Conservation (phyloP, 2,797 vertebrate species). For the Hozukius guyotensis region DNA sequence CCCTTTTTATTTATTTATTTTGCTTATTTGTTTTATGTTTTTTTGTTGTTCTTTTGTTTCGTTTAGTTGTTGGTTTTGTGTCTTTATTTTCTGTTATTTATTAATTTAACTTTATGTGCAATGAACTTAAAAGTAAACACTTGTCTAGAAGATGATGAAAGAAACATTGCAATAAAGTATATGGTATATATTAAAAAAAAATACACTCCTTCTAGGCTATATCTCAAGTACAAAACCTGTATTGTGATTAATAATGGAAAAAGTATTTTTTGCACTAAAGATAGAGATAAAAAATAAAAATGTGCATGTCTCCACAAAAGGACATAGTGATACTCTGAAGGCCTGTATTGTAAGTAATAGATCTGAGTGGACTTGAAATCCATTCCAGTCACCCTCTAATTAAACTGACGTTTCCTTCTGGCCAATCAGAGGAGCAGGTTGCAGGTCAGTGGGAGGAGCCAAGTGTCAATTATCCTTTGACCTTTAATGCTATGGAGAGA, state of each 20-base stretch:
- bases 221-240: not conserved
- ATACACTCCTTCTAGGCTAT: not conserved
- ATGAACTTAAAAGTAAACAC: no score
- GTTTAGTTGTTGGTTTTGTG: no score
- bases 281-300: not conserved
- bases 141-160: no score
- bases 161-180: no score
- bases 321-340: not conserved
- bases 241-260: not conserved
- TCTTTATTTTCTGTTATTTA: no score
- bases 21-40: no score
- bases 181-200: no score
- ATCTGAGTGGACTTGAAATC: no score
- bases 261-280: not conserved
- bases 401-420: not conserved
- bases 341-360: not conserved
- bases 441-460: not conserved
- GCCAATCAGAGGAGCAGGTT: not conserved
- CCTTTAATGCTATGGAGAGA: not conserved
- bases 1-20: no score
- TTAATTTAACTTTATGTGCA: no score
- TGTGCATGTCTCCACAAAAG: not conserved
- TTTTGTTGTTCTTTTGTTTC: no score
- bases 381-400: not conserved
- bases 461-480: not conserved